Conservation (phyloP, 53 echinoderm and acorn worm genomes). For the Paelopatides confundens region DNA sequence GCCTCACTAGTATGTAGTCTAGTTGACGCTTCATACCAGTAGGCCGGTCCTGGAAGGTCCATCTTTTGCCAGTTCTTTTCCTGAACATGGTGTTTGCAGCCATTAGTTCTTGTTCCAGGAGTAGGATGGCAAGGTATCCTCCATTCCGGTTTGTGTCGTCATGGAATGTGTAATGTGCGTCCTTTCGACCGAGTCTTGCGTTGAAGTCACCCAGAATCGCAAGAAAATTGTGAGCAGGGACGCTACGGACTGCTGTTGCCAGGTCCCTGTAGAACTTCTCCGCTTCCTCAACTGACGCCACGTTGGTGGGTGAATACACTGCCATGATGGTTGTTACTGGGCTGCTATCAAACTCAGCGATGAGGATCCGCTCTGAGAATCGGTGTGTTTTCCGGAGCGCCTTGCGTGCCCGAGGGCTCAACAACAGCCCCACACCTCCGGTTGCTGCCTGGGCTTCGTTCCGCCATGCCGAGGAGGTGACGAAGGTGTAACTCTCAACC, state of each 20-base stretch:
- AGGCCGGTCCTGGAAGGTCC: slow-evolving; percentile 56
- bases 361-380: too few species aligned
- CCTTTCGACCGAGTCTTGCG: slow-evolving; percentile 45
- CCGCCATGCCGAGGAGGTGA: too few species aligned
- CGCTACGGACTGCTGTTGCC: neutral
- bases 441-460: too few species aligned
- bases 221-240: slow-evolving; percentile 56
- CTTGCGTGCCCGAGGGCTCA: too few species aligned
- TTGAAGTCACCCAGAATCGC: slow-evolving; percentile 56
- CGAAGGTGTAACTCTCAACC: too few species aligned
- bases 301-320: too few species aligned
- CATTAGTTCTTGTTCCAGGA: slow-evolving; percentile 39
- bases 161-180: slow-evolving; percentile 34
- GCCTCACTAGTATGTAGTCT: slow-evolving; percentile 56
- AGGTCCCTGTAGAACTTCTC: too few species aligned
- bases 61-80: slow-evolving; percentile 42
- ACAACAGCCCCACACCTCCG: too few species aligned
- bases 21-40: slow-evolving; percentile 28
- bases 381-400: too few species aligned
- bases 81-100: slow-evolving; percentile 33
- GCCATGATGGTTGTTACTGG: too few species aligned
- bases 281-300: too few species aligned
- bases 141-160: slow-evolving; percentile 56
- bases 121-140: slow-evolving; percentile 22
- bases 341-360: too few species aligned